Evolutionary conservation across 2,888 invertebrate species (phyloP).

Genomic region (Cordylochernes scorpioides): DNA sequence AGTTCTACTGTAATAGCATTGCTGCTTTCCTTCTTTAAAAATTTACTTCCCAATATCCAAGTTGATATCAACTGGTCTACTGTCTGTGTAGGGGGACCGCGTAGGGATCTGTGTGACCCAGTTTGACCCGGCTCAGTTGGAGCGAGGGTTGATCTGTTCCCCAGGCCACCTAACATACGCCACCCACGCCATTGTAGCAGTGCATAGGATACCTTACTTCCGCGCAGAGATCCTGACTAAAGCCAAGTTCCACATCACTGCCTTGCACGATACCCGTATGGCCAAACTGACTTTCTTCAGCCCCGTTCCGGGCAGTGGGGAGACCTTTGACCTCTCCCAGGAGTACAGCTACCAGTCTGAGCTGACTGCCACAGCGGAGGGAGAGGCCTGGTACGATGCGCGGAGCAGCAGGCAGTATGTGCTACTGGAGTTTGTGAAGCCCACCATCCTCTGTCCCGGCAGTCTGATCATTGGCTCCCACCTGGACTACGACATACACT

Average conservation of each 20-base stretch:
- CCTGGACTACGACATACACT: constrained; percentile 34
- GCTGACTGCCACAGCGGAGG: constrained; percentile 16
- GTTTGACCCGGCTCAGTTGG: constrained; percentile 36
- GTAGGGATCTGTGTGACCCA: constrained; percentile 41
- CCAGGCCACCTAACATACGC: constrained; percentile 28
- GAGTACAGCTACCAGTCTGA: constrained; percentile 30
- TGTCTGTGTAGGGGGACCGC: constrained; percentile 32
- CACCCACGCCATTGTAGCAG: constrained; percentile 29
- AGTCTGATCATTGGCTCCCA: constrained; percentile 35
- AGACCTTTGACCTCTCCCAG: constrained; percentile 17
- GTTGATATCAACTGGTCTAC: too few relatives aligned
- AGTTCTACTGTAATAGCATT: too few relatives aligned
- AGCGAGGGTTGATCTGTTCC: constrained; percentile 33
- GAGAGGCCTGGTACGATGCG: constrained; percentile 6
- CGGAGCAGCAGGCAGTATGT: constrained; percentile 20
- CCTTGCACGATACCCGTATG: constrained; percentile 35
- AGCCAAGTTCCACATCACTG: constrained; percentile 35
- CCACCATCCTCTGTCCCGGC: constrained; percentile 27
- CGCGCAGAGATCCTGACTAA: constrained; percentile 30
- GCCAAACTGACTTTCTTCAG: constrained; percentile 27
- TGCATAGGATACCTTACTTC: constrained; percentile 31
- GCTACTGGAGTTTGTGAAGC: constrained; percentile 34
- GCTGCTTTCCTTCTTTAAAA: too few relatives aligned
- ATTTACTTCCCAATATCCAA: too few relatives aligned
- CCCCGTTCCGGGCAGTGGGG: background rate